Conservation (phyloP, 1,140 invertebrate species). For the Chrysomallon squamiferum region DNA sequence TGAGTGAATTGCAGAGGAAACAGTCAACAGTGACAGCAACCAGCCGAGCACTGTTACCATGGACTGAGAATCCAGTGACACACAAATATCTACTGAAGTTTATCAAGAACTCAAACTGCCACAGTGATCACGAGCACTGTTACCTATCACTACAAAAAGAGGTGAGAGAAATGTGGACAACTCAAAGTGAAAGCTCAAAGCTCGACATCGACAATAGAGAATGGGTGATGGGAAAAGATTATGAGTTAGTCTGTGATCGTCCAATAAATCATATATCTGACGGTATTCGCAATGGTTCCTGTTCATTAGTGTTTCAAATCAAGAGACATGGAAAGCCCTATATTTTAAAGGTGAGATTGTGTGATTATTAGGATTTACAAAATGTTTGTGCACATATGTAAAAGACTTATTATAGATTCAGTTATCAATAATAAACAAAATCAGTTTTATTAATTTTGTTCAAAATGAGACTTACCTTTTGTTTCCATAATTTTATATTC, state of each 20-base stretch:
- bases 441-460: too few relatives aligned
- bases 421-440: too few relatives aligned
- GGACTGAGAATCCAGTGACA: not conserved
- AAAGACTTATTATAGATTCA: too few relatives aligned
- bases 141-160: not conserved
- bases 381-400: too few relatives aligned
- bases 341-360: constrained; percentile 32
- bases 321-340: constrained; percentile 17
- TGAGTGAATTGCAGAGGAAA: not conserved
- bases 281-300: constrained; percentile 22
- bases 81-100: constrained; percentile 1
- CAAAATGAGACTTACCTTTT: too few relatives aligned
- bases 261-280: constrained; percentile 24
- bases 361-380: too few relatives aligned
- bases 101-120: not conserved
- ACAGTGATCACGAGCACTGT: constrained; percentile 6
- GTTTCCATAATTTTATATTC: too few relatives aligned
- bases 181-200: not conserved
- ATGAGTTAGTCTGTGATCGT: constrained; percentile 16
- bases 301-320: constrained; percentile 37
- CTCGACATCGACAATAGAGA: constrained; percentile 29
- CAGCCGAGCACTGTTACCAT: not conserved
- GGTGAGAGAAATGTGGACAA: constrained; percentile 5
- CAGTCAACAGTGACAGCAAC: not conserved
- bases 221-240: constrained; percentile 32